A percentile compares a stretch with the other conserved stretches of the same genome.
phyloP scores from a whole-genome alignment of 2,797 vertebrate genomes.

The Pseudochirops cupreus region DNA sequence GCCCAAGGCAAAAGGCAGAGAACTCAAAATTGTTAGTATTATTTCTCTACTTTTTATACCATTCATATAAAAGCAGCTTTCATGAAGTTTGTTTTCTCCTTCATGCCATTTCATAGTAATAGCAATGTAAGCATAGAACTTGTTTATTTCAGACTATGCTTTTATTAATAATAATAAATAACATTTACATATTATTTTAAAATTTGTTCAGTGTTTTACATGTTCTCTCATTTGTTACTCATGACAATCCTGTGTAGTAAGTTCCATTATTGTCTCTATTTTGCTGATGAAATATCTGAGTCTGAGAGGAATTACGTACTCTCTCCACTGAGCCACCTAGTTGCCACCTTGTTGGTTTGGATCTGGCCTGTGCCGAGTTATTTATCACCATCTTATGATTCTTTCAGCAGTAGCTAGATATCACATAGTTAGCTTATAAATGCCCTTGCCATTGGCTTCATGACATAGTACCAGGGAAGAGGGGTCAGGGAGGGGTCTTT shows the following conservation, averaged over 20 bases:
- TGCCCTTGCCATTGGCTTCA: background rate
- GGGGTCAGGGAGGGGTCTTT: background rate
- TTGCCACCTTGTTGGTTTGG: conserved; percentile 11
- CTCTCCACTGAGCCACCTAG: background rate
- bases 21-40: background rate
- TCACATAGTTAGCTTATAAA: background rate
- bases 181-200: background rate
- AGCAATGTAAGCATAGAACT: background rate
- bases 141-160: background rate
- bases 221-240: background rate
- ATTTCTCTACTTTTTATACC: background rate
- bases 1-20: background rate
- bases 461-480: background rate
- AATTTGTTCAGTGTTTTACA: background rate
- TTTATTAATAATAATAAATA: background rate
- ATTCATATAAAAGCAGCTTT: background rate
- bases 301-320: background rate
- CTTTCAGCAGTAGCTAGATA: background rate
- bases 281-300: background rate
- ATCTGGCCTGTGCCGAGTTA: background rate
- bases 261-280: background rate
- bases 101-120: background rate
- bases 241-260: background rate
- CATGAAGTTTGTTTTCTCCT: background rate
- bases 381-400: background rate